These are phyloP conservation scores for Ahaetulla prasina DNA, from an alignment of 2,113 vertebrate genomes.

Conservation along the genomic window DNA sequence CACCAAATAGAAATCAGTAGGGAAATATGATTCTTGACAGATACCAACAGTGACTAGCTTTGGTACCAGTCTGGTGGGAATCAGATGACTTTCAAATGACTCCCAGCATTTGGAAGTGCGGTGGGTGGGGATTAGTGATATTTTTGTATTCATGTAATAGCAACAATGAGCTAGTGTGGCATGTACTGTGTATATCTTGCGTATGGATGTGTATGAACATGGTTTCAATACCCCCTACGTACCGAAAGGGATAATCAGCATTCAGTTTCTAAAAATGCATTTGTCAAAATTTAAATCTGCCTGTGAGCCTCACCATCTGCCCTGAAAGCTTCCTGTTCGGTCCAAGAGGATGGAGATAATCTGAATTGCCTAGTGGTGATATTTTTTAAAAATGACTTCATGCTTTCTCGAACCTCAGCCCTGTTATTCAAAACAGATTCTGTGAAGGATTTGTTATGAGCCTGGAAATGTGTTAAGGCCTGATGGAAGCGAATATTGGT, in stretches of 20 bases:
- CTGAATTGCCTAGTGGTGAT: neutral
- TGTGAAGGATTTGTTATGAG: neutral
- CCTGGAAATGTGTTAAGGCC: neutral
- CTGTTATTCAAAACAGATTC: neutral
- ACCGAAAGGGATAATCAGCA: neutral
- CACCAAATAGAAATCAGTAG: neutral
- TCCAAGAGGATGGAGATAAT: neutral
- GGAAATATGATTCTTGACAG: neutral
- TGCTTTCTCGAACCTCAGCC: neutral
- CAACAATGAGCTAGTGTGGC: neutral
- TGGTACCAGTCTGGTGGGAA: neutral
- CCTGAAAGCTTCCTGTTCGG: neutral
- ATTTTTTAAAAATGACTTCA: neutral
- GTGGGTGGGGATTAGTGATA: neutral
- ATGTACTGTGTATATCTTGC: neutral
- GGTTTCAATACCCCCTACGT: neutral
- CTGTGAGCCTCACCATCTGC: neutral
- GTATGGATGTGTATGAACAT: neutral
- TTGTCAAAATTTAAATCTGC: neutral
- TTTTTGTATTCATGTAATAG: neutral
- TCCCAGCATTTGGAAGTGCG: neutral
- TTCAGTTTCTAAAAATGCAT: slow-evolving; percentile 2
- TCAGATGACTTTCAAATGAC: neutral
- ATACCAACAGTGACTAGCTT: neutral
- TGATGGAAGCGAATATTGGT: neutral